A percentile compares a stretch with the other conserved stretches of the same genome.
Conservation (phyloP, 2,113 vertebrate species). For the Xenus cinereus region DNA sequence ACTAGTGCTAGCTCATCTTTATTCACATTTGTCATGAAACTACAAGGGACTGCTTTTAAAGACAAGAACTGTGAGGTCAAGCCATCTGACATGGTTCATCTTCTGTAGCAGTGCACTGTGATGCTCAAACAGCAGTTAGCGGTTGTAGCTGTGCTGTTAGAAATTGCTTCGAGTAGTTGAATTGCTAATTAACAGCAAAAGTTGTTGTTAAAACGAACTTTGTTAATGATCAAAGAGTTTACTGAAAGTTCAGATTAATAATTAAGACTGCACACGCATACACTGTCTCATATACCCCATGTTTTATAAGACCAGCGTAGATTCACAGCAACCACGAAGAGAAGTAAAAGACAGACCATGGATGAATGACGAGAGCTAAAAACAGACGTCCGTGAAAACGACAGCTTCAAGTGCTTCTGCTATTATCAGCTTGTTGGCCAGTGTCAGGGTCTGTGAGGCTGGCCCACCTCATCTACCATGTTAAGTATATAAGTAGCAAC, state of each 20-base stretch:
- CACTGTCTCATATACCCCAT: not conserved
- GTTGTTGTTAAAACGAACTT: constrained; percentile 13
- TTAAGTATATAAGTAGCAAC: constrained; percentile 94
- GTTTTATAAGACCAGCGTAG: constrained; percentile 25
- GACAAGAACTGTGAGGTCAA: not conserved
- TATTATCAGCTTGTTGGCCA: not conserved
- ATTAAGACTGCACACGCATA: not conserved
- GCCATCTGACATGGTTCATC: not conserved
- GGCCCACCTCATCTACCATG: constrained; percentile 92
- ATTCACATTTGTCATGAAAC: not conserved
- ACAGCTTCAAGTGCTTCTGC: constrained; percentile 22
- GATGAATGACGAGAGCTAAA: constrained; percentile 30
- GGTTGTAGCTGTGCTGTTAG: not conserved
- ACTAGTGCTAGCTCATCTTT: not conserved
- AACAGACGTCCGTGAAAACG: not conserved
- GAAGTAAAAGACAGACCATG: not conserved
- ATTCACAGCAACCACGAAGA: constrained; percentile 49
- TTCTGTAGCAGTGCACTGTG: not conserved
- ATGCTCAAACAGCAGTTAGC: not conserved
- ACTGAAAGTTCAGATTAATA: constrained; percentile 35
- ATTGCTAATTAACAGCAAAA: not conserved
- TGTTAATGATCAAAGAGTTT: constrained; percentile 25
- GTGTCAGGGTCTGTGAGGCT: constrained; percentile 88
- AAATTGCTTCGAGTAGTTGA: not conserved
- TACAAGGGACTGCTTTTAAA: not conserved